phyloP scores from a whole-genome alignment of 64 coral and sea anemone genomes.

The Montipora cactus region DNA sequence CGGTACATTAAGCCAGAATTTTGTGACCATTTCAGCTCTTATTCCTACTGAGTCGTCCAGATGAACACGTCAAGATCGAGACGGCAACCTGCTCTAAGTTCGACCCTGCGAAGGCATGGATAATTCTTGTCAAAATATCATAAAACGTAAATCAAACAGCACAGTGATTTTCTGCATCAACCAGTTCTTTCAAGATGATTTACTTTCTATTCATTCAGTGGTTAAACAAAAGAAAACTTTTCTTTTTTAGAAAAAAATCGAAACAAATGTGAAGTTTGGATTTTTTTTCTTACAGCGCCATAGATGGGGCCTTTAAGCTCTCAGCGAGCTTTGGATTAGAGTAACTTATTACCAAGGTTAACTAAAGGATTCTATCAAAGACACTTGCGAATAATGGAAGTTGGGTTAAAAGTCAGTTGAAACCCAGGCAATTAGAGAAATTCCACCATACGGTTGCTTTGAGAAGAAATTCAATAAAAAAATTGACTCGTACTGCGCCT shows the following conservation, averaged over 20 bases:
- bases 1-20: not conserved
- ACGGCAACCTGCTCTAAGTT: not conserved
- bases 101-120: constrained; percentile 1
- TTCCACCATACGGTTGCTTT: not conserved
- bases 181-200: not conserved
- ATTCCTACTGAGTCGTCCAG: not conserved
- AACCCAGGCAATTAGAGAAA: not conserved
- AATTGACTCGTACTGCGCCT: not conserved
- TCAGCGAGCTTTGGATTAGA: no score
- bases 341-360: no score
- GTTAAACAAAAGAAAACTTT: not conserved
- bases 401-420: not conserved
- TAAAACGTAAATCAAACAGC: constrained; percentile 2
- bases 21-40: not conserved
- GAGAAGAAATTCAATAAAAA: not conserved
- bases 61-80: not conserved
- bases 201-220: not conserved
- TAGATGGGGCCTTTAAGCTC: no score
- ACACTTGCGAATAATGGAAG: not conserved
- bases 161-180: not conserved
- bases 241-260: no score
- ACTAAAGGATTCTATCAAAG: not conserved
- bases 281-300: no score
- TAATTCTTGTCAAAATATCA: not conserved
- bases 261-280: no score